Base-by-base conservation (phyloP, 2,797 vertebrate species). In the Syncerus caffer region DNA sequence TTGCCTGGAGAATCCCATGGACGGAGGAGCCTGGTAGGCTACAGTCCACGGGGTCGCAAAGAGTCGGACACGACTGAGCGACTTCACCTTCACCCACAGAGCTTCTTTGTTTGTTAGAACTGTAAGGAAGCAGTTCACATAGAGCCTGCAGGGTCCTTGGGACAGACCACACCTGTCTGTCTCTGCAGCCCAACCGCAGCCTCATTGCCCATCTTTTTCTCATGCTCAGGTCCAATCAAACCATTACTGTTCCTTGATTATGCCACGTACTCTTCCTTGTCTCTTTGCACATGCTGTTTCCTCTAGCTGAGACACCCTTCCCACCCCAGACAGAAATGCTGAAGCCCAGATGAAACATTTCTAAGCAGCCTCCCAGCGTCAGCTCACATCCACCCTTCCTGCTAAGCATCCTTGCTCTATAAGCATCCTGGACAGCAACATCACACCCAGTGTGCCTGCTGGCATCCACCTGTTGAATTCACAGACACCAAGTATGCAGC, bases 251-350 rank as follows among this genome's bases (percentile, higher is more conserved):
- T 45, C 60, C 7, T 3, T 19, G 58, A 11, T 21, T 29, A 1
- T 4, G 3, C 38, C 47, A n/a, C 0, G 0, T 14, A 29, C 45
- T 50, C 85, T 2, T 2, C 29, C 29, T 11, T 58, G n/a, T 64
- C 71, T 74, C 34, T 94, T 13, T 29, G 50, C 10, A 62, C 17
- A 1, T 9, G 7, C 78, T 58, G 2, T 31, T 90, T 47, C 85
- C 21, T 58, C 53, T 60, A 42, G 60, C 80, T n/a, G 16, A 62
- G 64, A 55, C 50, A 31, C 38, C 84, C 38, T 92, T 87, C 79
- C 76, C 47, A 4, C 19, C 23, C 71, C 45, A 94, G 31, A 55
- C 16, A 90, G 50, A 89, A 79, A 88, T 31, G 19, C 21, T 38
- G 57, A 55, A 64, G 6, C n/a, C 25, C 9, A 15, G 27, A 55